These are phyloP conservation scores for Pantherophis guttatus DNA, from an alignment of 2,113 vertebrate genomes.

Conservation along the genomic window DNA sequence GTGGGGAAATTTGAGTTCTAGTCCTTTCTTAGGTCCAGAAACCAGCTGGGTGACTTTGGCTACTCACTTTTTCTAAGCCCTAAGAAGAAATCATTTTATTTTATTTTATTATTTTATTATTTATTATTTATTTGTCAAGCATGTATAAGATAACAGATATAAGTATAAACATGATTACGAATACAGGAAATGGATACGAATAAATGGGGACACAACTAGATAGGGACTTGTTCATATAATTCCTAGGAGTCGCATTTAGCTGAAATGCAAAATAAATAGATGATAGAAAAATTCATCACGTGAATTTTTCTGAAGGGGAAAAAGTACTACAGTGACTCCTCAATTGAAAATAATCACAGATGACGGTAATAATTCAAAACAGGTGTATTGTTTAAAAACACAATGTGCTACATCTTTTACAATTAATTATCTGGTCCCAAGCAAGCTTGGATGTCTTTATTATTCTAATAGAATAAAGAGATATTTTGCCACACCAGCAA, in stretches of 20 bases:
- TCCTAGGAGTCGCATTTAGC: background rate
- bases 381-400: background rate
- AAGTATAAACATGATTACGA: too few relatives aligned
- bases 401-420: background rate
- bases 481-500: background rate
- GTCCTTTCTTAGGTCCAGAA: background rate
- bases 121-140: too few relatives aligned
- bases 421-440: background rate
- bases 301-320: background rate
- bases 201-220: background rate
- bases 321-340: too few relatives aligned
- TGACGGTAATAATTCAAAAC: background rate
- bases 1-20: background rate
- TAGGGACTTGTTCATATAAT: background rate
- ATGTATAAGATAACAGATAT: too few relatives aligned
- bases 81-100: background rate
- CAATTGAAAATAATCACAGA: background rate
- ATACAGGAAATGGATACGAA: too few relatives aligned
- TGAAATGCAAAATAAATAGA: background rate
- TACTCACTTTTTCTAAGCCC: background rate
- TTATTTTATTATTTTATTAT: too few relatives aligned
- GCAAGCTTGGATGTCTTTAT: background rate
- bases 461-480: background rate
- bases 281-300: background rate
- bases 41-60: background rate